Conservation (phyloP, 2,888 invertebrate genomes). For the Drosophila helvetica region DNA sequence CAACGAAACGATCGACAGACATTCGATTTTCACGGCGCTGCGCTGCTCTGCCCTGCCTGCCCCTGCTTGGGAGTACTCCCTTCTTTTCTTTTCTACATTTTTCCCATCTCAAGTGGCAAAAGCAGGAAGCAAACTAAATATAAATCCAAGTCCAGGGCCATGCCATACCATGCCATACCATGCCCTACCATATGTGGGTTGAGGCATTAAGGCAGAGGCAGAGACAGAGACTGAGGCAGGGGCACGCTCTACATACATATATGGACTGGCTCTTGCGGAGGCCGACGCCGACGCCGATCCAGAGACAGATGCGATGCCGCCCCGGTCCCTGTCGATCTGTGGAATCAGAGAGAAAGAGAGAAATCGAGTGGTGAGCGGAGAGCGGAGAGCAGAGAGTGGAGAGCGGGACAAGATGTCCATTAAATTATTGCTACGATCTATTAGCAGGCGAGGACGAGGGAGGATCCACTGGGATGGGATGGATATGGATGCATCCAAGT, state of each 20-base stretch:
- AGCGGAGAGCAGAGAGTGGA: not conserved
- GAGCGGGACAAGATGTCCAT: slow-evolving; percentile 52
- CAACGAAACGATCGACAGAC: slow-evolving; percentile 27
- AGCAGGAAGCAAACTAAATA: slow-evolving; percentile 79
- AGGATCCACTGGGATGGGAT: not conserved
- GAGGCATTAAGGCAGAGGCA: slow-evolving; percentile 7
- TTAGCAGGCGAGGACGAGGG: slow-evolving; percentile 63
- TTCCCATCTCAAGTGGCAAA: slow-evolving; percentile 54
- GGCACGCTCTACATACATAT: not conserved
- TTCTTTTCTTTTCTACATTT: slow-evolving; percentile 35
- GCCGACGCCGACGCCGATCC: not conserved
- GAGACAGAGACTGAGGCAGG: not conserved
- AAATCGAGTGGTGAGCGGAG: slow-evolving; percentile 8
- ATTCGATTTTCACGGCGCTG: slow-evolving; percentile 7
- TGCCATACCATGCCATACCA: slow-evolving; percentile 38
- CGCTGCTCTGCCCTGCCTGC: not conserved
- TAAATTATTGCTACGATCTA: slow-evolving; percentile 77
- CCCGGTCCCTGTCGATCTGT: slow-evolving; percentile 1
- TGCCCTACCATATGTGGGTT: slow-evolving; percentile 68
- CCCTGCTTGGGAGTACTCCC: not conserved
- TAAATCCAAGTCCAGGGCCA: slow-evolving; percentile 63
- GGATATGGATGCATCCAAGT: slow-evolving; percentile 8
- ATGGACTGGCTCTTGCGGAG: not conserved
- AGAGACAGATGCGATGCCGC: not conserved
- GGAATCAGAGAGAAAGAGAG: slow-evolving; percentile 16